phyloP scores from a whole-genome alignment of 2,888 invertebrate genomes.

The Agrotis clavis region DNA sequence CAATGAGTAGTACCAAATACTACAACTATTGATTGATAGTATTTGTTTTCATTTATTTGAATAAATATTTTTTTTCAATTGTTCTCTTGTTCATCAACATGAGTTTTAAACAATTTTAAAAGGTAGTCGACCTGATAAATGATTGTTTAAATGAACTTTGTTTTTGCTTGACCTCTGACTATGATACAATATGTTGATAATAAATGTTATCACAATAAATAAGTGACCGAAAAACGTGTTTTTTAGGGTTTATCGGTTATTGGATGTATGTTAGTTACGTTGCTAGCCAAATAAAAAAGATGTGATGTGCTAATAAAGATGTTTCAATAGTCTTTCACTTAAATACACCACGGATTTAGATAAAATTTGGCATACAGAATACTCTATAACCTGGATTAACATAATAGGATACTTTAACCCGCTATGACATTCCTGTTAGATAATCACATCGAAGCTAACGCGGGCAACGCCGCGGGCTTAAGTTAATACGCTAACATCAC shows the following conservation, averaged over 20 bases:
- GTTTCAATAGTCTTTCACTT: neutral
- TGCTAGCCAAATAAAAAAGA: slow-evolving; percentile 18
- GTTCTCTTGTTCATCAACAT: neutral
- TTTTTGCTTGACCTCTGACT: slow-evolving; percentile 22
- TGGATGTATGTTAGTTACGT: slow-evolving; percentile 5
- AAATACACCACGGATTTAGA: no score
- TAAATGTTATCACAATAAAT: slow-evolving; percentile 14
- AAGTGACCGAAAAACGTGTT: slow-evolving; percentile 6
- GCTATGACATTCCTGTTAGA: no score
- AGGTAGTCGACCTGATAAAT: slow-evolving; percentile 27
- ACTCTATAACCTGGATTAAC: no score
- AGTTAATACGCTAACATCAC: no score
- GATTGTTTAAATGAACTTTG: slow-evolving; percentile 12
- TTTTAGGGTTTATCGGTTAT: slow-evolving; percentile 15
- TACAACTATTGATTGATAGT: neutral
- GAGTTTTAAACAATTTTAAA: neutral
- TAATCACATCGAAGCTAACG: no score
- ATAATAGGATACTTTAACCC: no score
- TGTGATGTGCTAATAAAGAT: slow-evolving; percentile 1
- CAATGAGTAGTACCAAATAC: slow-evolving; percentile 1
- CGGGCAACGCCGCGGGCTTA: no score
- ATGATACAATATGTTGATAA: slow-evolving; percentile 13
- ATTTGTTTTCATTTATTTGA: slow-evolving; percentile 18
- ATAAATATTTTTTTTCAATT: slow-evolving; percentile 17
- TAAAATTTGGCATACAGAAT: no score